These are phyloP conservation scores for Yponomeuta evonymella DNA, from an alignment of 2,888 invertebrate species.

Conservation along the genomic window DNA sequence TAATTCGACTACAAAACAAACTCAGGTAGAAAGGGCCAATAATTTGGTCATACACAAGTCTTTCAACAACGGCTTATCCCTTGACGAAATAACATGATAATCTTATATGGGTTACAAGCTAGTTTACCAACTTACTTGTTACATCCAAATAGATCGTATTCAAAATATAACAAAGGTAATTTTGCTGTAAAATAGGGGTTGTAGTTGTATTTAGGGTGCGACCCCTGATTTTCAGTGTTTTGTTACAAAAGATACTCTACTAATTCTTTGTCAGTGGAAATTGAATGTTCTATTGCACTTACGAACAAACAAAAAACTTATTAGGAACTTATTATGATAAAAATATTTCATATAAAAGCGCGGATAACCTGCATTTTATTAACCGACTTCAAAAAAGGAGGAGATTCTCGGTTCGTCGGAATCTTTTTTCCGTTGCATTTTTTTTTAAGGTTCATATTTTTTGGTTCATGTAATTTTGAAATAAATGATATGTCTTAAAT, in stretches of 20 bases:
- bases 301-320: too few species aligned
- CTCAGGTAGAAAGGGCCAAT: background rate
- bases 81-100: constrained; percentile 6
- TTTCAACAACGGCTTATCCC: background rate
- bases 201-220: background rate
- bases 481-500: too few species aligned
- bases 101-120: constrained; percentile 8
- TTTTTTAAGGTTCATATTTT: too few species aligned
- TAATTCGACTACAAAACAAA: background rate
- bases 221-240: background rate
- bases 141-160: background rate
- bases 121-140: background rate
- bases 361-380: too few species aligned
- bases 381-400: too few species aligned
- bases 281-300: background rate
- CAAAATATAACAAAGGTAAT: background rate
- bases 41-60: background rate
- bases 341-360: too few species aligned
- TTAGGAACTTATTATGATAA: too few species aligned
- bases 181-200: background rate
- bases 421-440: too few species aligned
- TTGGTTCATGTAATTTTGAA: too few species aligned
- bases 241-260: background rate
- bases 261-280: background rate
- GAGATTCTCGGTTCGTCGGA: too few species aligned